phyloP scores from a whole-genome alignment of 30 jellyfish, hydroid and myxozoan genomes.

The Clytia hemisphaerica region DNA sequence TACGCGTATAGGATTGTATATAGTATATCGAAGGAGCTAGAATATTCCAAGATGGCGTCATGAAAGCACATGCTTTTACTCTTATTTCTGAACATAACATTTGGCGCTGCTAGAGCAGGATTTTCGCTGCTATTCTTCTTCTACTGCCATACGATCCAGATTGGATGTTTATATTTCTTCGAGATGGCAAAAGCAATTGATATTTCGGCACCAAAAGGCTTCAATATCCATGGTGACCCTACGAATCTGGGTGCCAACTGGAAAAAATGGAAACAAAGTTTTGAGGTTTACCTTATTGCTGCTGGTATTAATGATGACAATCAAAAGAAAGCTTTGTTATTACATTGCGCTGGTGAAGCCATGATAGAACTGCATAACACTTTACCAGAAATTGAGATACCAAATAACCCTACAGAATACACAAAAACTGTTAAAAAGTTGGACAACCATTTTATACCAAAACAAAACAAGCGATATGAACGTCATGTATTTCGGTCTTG shows the following conservation, averaged over 20 bases:
- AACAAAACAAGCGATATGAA: constrained; percentile 22
- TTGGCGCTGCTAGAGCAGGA: too few relatives aligned
- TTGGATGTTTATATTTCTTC: neutral
- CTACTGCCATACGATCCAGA: too few relatives aligned
- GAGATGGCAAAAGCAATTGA: constrained; percentile 10
- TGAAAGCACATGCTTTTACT: too few relatives aligned
- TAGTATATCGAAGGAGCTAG: too few relatives aligned
- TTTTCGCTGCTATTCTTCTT: too few relatives aligned
- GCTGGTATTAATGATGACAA: constrained; percentile 23
- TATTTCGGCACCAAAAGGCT: constrained; percentile 28
- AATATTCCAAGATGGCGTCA: too few relatives aligned
- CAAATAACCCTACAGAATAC: neutral
- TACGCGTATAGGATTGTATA: too few relatives aligned
- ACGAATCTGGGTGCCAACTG: constrained; percentile 42
- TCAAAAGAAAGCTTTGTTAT: constrained; percentile 44
- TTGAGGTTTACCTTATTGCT: constrained; percentile 34
- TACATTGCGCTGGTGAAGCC: constrained; percentile 46
- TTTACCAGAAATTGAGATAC: too few relatives aligned
- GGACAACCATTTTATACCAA: constrained; percentile 23
- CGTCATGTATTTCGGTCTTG: constrained; percentile 26
- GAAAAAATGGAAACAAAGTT: constrained; percentile 52
- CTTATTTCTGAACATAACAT: too few relatives aligned
- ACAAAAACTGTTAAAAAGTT: neutral
- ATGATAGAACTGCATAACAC: constrained; percentile 15
- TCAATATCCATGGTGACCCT: constrained; percentile 47